phyloP scores from a whole-genome alignment of 1,140 invertebrate genomes.

The Drosophila gunungcola region DNA sequence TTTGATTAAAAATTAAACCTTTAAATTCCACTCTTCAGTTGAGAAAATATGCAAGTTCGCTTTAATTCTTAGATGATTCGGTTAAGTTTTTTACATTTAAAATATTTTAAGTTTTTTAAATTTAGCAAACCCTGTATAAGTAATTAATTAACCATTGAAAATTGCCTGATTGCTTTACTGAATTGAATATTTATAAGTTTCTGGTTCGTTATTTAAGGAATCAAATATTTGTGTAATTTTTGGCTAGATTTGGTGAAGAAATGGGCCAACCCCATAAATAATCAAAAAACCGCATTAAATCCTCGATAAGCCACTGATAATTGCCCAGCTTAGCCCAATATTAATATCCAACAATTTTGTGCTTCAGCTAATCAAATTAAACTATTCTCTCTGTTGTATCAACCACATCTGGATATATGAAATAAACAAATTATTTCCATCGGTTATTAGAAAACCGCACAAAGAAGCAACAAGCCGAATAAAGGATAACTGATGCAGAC shows the following conservation, averaged over 20 bases:
- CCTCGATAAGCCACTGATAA: not conserved
- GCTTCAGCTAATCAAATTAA: slow-evolving; percentile 15
- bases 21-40: no score
- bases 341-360: not conserved
- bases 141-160: no score
- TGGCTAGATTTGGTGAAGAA: not conserved
- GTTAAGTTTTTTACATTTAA: no score
- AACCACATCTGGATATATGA: slow-evolving; percentile 1
- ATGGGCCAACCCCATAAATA: no score
- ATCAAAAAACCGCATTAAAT: not conserved
- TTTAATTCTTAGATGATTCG: no score
- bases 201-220: no score
- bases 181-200: no score
- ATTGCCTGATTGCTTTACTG: no score
- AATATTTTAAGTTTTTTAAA: no score
- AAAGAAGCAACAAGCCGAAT: slow-evolving; percentile 5
- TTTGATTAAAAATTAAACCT: slow-evolving; percentile 1
- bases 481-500: slow-evolving; percentile 3
- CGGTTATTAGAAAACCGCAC: slow-evolving; percentile 21
- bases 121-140: no score
- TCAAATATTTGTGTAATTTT: no score
- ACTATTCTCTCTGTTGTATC: not conserved
- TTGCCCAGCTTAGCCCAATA: not conserved
- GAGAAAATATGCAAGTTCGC: no score
- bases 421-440: slow-evolving; percentile 27